phyloP scores from a whole-genome alignment of 2,797 vertebrate species.

The Iguana delicatissima region DNA sequence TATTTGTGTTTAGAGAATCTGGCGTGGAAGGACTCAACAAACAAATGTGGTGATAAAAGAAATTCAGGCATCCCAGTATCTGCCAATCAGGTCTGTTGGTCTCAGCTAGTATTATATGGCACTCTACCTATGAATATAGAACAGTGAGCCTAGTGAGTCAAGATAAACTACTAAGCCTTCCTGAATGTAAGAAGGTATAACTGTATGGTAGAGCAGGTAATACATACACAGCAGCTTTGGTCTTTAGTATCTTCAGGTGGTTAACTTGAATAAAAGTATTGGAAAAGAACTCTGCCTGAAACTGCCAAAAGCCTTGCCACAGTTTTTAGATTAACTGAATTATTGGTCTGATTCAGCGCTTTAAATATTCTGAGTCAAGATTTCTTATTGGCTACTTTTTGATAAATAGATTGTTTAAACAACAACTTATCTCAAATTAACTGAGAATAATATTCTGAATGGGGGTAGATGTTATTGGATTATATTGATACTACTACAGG shows the following conservation, averaged over 20 bases:
- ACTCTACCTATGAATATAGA: background rate
- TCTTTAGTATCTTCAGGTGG: background rate
- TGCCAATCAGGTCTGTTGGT: background rate
- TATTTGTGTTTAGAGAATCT: background rate
- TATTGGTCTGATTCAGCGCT: background rate
- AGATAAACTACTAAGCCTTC: background rate
- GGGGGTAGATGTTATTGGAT: constrained; percentile 15
- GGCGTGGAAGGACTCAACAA: background rate
- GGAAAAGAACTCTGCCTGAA: background rate
- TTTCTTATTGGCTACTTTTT: background rate
- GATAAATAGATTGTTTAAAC: background rate
- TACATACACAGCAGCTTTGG: background rate
- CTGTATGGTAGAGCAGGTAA: background rate
- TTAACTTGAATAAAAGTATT: background rate
- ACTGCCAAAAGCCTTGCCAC: background rate
- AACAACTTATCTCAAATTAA: background rate
- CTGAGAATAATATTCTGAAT: background rate
- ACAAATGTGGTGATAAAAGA: background rate
- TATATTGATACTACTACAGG: constrained; percentile 14
- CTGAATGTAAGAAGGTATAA: background rate
- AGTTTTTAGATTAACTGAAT: background rate
- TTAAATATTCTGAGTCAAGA: background rate
- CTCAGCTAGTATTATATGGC: background rate
- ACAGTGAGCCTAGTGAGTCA: background rate
- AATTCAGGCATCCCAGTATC: background rate